A percentile compares a stretch with the other conserved stretches of the same genome.
Evolutionary conservation across 1,140 invertebrate genomes (phyloP).

Genomic region (Cydia amplana): DNA sequence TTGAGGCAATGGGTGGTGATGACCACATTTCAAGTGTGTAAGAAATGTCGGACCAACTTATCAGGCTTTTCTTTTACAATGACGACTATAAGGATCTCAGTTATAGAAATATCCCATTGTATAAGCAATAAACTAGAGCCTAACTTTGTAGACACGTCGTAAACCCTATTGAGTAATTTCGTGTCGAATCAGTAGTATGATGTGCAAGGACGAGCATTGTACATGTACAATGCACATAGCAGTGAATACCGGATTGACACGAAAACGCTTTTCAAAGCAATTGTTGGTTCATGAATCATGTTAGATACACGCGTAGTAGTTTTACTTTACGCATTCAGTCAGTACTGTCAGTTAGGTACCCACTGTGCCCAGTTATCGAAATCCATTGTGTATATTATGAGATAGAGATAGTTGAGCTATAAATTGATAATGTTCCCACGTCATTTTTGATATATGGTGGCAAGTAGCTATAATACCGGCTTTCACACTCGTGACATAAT

Average conservation of each 20-base stretch:
- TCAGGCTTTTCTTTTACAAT: too few species aligned
- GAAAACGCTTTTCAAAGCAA: slow-evolving; percentile 5
- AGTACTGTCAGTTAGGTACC: too few species aligned
- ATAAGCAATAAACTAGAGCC: background rate
- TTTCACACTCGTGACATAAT: too few species aligned
- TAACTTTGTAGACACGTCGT: background rate
- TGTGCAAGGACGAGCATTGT: slow-evolving; percentile 15
- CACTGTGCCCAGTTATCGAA: background rate
- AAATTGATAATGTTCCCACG: background rate
- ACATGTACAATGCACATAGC: slow-evolving; percentile 13
- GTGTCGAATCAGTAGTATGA: slow-evolving; percentile 21
- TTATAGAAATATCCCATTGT: background rate
- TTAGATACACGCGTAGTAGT: background rate
- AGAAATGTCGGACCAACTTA: too few species aligned
- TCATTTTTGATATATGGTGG: background rate
- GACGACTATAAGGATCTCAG: background rate
- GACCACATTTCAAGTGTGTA: too few species aligned
- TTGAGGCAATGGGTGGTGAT: too few species aligned
- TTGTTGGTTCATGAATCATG: background rate
- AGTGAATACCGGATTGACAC: slow-evolving; percentile 12
- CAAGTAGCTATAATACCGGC: too few species aligned
- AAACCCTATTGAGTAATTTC: background rate
- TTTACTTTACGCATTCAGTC: slow-evolving; percentile 6
- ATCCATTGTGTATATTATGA: background rate
- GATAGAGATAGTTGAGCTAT: background rate